Percentiles rank a stretch among this genome's conserved stretches.
Conservation (phyloP, 2,888 invertebrate genomes). For the Phyto melanocephala region DNA sequence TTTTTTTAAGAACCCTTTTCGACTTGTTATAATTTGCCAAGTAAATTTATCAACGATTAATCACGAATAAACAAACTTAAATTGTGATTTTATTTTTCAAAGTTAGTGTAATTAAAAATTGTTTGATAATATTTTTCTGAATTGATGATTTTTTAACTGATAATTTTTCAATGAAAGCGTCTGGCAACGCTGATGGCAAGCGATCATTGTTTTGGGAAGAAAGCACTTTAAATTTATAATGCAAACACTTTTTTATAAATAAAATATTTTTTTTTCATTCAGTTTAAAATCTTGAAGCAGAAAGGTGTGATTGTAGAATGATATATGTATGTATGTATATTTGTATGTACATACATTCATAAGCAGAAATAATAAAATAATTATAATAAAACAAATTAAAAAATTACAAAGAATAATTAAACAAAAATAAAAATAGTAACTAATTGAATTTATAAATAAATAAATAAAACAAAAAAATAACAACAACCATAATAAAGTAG, state of each 20-base stretch:
- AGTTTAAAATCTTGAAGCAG: conserved; percentile 28
- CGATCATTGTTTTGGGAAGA: conserved; percentile 9
- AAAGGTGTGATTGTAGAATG: conserved; percentile 15
- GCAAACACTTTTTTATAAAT: background rate
- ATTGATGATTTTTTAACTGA: too few relatives aligned
- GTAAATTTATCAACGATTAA: too few relatives aligned
- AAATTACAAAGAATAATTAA: background rate
- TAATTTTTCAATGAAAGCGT: too few relatives aligned
- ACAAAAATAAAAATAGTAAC: conserved; percentile 17
- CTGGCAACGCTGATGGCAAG: background rate
- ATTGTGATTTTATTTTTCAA: too few relatives aligned
- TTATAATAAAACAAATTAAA: background rate
- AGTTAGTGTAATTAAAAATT: too few relatives aligned
- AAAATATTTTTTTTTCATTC: conserved; percentile 7
- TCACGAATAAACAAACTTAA: too few relatives aligned
- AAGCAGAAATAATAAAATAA: background rate
- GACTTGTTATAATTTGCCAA: too few relatives aligned
- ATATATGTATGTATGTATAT: background rate
- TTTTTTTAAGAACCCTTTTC: too few relatives aligned
- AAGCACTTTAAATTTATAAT: background rate
- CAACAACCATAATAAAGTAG: background rate
- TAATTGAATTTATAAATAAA: background rate
- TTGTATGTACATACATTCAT: too few relatives aligned
- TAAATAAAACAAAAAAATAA: background rate
- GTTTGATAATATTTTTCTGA: too few relatives aligned